phyloP scores from a whole-genome alignment of 1,140 invertebrate genomes.

The Aplysia californica region DNA sequence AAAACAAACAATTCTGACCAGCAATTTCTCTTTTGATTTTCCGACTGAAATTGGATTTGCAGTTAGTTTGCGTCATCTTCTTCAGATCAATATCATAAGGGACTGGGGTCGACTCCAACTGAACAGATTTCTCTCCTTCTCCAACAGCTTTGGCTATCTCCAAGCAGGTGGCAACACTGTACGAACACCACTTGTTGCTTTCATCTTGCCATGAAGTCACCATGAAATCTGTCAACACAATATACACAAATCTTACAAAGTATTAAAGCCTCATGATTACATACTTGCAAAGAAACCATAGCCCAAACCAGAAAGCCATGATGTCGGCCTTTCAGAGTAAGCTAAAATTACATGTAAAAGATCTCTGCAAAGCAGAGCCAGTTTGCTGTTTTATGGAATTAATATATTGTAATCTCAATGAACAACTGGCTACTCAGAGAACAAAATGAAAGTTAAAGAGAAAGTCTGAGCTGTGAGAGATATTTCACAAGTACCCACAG shows the following conservation, averaged over 20 bases:
- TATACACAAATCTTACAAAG: background rate
- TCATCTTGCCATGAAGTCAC: slow-evolving; percentile 61
- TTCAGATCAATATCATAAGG: slow-evolving; percentile 47
- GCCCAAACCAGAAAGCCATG: background rate
- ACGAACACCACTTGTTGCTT: slow-evolving; percentile 50
- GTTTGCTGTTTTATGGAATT: background rate
- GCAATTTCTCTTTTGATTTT: slow-evolving; percentile 46
- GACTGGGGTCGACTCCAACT: slow-evolving; percentile 32
- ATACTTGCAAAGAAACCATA: background rate
- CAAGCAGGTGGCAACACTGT: slow-evolving; percentile 31
- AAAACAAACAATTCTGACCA: slow-evolving; percentile 35
- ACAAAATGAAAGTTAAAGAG: no score
- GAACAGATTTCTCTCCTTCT: slow-evolving; percentile 26
- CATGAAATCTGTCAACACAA: slow-evolving; percentile 48
- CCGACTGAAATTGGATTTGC: slow-evolving; percentile 42
- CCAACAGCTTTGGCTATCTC: slow-evolving; percentile 45
- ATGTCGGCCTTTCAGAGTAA: background rate
- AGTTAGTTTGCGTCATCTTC: slow-evolving; percentile 53
- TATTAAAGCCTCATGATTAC: background rate
- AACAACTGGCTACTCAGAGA: no score
- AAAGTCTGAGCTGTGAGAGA: no score
- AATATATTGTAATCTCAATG: no score
- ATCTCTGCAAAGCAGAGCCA: background rate
- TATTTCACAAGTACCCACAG: no score
- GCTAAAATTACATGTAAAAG: background rate